Percentiles rank a stretch among this genome's conserved stretches.
Evolutionary conservation across 2,888 invertebrate species (phyloP).

Genomic region (Ophion slaviceki): DNA sequence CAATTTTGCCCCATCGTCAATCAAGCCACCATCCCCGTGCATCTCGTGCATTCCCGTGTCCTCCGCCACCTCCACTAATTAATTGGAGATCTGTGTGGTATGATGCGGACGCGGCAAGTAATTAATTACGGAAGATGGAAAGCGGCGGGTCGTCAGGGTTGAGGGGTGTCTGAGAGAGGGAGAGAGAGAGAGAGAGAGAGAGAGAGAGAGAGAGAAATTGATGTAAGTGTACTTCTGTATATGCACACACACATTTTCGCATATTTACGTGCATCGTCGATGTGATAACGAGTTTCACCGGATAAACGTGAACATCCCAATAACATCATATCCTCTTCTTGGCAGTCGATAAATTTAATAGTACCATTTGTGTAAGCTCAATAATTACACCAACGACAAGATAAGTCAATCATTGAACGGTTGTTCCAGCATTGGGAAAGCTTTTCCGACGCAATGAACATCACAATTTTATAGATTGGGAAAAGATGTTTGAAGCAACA

Average conservation of each 20-base stretch:
- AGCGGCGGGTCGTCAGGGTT: constrained; percentile 5
- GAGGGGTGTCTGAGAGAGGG: not conserved
- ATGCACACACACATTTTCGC: not conserved
- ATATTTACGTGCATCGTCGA: constrained; percentile 38
- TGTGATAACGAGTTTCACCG: constrained; percentile 52
- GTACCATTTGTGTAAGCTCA: not conserved
- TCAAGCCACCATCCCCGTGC: constrained; percentile 23
- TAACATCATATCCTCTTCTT: constrained; percentile 40
- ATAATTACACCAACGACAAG: constrained; percentile 30
- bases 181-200: not conserved
- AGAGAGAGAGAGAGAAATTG: not conserved
- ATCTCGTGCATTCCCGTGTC: constrained; percentile 13
- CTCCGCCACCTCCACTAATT: constrained; percentile 44
- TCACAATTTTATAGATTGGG: not conserved
- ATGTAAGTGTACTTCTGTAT: not conserved
- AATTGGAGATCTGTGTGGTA: constrained; percentile 65
- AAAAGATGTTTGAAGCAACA: not conserved
- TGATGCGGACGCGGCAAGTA: constrained; percentile 56
- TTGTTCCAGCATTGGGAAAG: not conserved
- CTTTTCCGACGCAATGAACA: not conserved
- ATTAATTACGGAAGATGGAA: constrained; percentile 60
- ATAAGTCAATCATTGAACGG: constrained; percentile 5
- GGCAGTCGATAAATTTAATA: constrained; percentile 47
- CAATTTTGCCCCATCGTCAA: constrained; percentile 7
- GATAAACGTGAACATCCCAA: constrained; percentile 34